Conservation (phyloP, 2,797 vertebrate species). For the Nannoperca australis region DNA sequence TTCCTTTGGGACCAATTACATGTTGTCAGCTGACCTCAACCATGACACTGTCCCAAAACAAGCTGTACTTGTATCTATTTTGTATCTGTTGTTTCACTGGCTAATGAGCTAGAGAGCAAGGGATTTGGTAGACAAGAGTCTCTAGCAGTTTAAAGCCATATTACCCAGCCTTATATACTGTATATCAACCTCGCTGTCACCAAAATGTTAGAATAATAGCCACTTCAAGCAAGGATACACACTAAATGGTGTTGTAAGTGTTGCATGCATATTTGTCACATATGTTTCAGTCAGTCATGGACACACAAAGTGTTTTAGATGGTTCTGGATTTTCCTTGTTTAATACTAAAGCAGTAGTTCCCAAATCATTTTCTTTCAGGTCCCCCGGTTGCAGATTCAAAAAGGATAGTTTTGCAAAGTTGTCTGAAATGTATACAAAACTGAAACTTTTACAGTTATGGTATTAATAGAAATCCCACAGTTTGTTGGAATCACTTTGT, state of each 20-base stretch:
- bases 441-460: background rate
- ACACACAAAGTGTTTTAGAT: background rate
- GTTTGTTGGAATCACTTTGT: background rate
- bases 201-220: background rate
- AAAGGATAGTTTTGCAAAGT: background rate
- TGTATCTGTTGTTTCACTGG: constrained; percentile 8
- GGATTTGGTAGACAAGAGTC: constrained; percentile 10
- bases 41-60: constrained; percentile 25
- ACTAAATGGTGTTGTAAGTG: background rate
- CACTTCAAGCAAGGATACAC: background rate
- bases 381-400: too few species aligned
- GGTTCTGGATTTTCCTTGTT: background rate
- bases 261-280: background rate
- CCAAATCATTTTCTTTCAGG: background rate
- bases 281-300: background rate
- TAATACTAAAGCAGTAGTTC: background rate
- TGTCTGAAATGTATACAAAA: background rate
- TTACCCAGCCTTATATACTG: background rate
- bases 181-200: background rate
- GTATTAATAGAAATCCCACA: background rate
- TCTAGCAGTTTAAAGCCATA: constrained; percentile 6
- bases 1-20: constrained; percentile 66
- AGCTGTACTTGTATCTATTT: constrained; percentile 23
- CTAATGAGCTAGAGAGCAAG: constrained; percentile 19
- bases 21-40: constrained; percentile 37